phyloP scores from a whole-genome alignment of 2,113 vertebrate genomes.

The Toxostoma redivivum region DNA sequence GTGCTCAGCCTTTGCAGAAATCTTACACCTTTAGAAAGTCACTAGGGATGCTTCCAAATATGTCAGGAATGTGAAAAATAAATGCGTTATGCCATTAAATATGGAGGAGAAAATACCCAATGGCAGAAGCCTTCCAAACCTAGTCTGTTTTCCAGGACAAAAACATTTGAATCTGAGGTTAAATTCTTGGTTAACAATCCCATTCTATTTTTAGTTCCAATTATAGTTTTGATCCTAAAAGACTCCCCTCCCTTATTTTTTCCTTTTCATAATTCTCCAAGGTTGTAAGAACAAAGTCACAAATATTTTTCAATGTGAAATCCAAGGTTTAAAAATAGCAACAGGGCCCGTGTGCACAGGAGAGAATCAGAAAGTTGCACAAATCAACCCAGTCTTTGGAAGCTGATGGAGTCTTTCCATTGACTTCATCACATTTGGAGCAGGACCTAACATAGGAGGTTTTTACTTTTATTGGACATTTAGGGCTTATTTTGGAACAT shows the following conservation, averaged over 20 bases:
- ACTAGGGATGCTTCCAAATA: neutral
- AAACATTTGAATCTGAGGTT: neutral
- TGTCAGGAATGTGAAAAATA: neutral
- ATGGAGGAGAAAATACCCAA: neutral
- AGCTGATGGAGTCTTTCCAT: slow-evolving; percentile 21
- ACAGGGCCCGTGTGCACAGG: neutral
- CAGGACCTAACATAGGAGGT: neutral
- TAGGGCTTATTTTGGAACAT: slow-evolving; percentile 43
- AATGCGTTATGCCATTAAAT: neutral
- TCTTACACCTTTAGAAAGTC: neutral
- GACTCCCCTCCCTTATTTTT: fast-evolving
- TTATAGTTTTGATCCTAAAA: neutral
- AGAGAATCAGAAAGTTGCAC: neutral
- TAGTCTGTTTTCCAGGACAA: neutral
- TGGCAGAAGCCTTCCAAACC: neutral
- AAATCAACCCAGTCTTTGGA: slow-evolving; percentile 3
- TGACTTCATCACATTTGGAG: slow-evolving; percentile 24
- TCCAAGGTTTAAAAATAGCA: slow-evolving; percentile 6
- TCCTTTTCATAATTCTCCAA: neutral
- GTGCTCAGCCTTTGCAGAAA: neutral
- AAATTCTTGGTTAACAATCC: neutral
- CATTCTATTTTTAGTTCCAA: neutral
- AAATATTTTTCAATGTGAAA: neutral
- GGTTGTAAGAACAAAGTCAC: neutral
- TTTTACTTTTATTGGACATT: slow-evolving; percentile 38